These are phyloP conservation scores for Calycopis cecrops DNA, from an alignment of 1,140 invertebrate genomes.

Conservation along the genomic window DNA sequence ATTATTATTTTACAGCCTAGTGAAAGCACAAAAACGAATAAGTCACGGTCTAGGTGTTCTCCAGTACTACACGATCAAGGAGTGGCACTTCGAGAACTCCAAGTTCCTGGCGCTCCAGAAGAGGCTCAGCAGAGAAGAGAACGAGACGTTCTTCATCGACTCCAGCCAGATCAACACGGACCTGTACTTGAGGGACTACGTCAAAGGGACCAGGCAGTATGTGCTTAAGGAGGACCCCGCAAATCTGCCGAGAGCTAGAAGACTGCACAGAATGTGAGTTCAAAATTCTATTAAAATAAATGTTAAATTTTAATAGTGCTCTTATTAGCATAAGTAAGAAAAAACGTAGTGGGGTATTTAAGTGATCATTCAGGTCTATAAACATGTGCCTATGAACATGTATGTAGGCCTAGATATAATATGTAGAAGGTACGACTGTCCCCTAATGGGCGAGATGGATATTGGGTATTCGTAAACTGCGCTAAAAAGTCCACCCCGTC, in stretches of 20 bases:
- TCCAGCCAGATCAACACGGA: constrained; percentile 73
- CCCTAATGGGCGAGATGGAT: too few relatives aligned
- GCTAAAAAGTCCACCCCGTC: too few relatives aligned
- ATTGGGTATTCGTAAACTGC: too few relatives aligned
- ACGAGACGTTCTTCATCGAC: constrained; percentile 77
- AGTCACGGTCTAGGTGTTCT: constrained; percentile 79
- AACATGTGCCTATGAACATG: too few relatives aligned
- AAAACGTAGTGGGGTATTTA: too few relatives aligned
- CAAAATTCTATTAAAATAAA: neutral
- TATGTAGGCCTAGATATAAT: too few relatives aligned
- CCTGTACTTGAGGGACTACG: constrained; percentile 82
- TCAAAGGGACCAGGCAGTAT: constrained; percentile 83
- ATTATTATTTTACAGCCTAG: constrained; percentile 76
- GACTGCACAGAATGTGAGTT: constrained; percentile 67
- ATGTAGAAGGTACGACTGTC: too few relatives aligned
- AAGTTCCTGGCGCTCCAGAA: constrained; percentile 77
- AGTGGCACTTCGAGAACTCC: constrained; percentile 88
- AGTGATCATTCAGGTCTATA: too few relatives aligned
- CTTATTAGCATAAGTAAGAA: too few relatives aligned
- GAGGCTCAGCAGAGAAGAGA: constrained; percentile 77
- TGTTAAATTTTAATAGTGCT: too few relatives aligned
- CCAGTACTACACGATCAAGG: constrained; percentile 90
- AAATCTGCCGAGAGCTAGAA: constrained; percentile 81
- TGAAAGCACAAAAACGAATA: constrained; percentile 80
- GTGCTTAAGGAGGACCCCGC: constrained; percentile 85